phyloP scores from a whole-genome alignment of 2,888 invertebrate genomes.

The Macroteleia sp. region DNA sequence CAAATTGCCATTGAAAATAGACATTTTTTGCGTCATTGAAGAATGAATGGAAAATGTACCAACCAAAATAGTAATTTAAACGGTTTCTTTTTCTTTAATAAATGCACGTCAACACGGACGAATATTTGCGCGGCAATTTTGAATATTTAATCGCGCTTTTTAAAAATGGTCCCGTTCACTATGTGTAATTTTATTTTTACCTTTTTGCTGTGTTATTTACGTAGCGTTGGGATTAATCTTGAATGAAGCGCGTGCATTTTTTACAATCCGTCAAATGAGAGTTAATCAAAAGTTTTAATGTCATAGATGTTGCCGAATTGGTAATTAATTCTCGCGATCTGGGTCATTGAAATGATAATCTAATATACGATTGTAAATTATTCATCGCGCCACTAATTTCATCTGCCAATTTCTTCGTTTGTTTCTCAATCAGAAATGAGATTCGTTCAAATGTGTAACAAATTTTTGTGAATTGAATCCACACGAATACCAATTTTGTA shows the following conservation, averaged over 20 bases:
- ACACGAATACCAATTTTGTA: too few species aligned
- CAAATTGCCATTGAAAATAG: too few species aligned
- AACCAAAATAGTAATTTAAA: too few species aligned
- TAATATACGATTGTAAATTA: conserved; percentile 10
- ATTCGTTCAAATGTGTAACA: too few species aligned
- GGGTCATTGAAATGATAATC: conserved; percentile 31
- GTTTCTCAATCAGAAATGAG: too few species aligned
- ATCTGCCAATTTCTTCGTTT: too few species aligned
- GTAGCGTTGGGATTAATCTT: conserved; percentile 8
- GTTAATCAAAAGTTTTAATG: conserved; percentile 26
- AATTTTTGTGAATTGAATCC: too few species aligned
- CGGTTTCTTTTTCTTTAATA: too few species aligned
- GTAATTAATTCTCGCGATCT: conserved; percentile 18
- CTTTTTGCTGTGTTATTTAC: conserved; percentile 8
- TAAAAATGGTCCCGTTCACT: conserved; percentile 6
- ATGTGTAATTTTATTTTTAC: conserved; percentile 9
- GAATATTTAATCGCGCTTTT: conserved; percentile 17
- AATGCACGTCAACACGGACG: too few species aligned
- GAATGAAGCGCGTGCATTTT: conserved; percentile 21
- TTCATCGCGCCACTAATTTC: conserved; percentile 8
- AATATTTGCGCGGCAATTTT: too few species aligned
- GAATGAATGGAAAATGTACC: too few species aligned
- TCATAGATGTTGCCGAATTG: conserved; percentile 13
- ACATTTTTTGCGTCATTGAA: too few species aligned
- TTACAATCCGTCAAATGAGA: conserved; percentile 10